Conservation (phyloP, 2,888 invertebrate genomes). For the Cataglyphis livida region DNA sequence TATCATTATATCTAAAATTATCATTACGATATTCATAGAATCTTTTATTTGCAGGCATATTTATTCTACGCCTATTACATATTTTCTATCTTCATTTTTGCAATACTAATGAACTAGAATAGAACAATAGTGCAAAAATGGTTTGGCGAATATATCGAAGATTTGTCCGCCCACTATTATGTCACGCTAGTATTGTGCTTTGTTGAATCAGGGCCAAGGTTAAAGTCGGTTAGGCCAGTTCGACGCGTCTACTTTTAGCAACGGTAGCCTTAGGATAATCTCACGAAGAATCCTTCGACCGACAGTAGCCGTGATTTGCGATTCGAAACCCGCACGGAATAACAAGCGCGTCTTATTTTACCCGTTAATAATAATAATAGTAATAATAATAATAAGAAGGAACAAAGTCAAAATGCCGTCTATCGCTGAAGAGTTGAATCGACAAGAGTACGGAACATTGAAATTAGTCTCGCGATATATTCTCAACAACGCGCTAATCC, state of each 20-base stretch:
- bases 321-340: neutral
- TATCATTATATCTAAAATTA: neutral
- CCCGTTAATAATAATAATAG: neutral
- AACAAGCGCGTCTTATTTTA: neutral
- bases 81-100: neutral
- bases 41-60: neutral
- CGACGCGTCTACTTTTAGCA: slow-evolving; percentile 30
- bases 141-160: neutral
- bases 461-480: neutral
- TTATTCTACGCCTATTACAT: neutral
- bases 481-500: neutral
- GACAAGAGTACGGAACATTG: neutral
- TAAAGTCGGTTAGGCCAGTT: slow-evolving; percentile 14
- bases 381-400: neutral
- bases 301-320: neutral
- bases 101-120: neutral
- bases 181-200: neutral
- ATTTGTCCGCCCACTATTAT: neutral
- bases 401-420: neutral
- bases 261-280: neutral
- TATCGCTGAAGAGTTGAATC: neutral
- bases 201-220: slow-evolving; percentile 50
- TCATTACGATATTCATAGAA: neutral
- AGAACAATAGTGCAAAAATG: neutral
- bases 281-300: neutral